Base-by-base conservation (phyloP, 92 coral and sea anemone species). In the Epizoanthus rinbou region DNA sequence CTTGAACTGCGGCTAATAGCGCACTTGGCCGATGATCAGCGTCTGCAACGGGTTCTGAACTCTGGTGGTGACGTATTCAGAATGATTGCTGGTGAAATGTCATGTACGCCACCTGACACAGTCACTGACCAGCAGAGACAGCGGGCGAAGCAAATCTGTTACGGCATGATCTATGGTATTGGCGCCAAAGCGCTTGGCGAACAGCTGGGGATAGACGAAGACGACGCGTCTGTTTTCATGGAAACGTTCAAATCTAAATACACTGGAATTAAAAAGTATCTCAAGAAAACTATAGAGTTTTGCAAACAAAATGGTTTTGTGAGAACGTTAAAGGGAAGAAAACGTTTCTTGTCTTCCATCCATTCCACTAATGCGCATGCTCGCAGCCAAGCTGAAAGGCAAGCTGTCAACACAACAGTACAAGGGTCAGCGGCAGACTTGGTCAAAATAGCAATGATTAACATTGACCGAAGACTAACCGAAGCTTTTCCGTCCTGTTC, bases 401-500 rank as follows among this genome's bases (percentile, higher is more conserved):
- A 97, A 68, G 99, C 99, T 3, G 99, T 97, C 64, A 97, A 97
- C 83, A 97, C 99, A 52, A 97, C 98, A 8, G 93, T 97, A 15
- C 99, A 97, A 89, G 98, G 99, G 79, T 97, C 99, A 76, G 99
- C 99, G 82, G 98, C 99, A 57, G 99, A 97, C 80, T 79, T 97
- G 54, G 99, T 97, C 4, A 97, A 97, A 47, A 86, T 86, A 68
- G 99, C 99, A 72, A 97, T 97, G 99, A 81, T 90, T 14, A 97
- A 92, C 85, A 92, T 97, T 79, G 99, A 97, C 86, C 87, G 78
- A 52, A 88, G 85, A 81, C 80, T 97, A 41, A 72, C 90, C 81
- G 79, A 85, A 56, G 86, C 69, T 56, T 97, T 88, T 75, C 91
- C 98, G 80, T 33, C 87, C 71, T 94, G 93, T 70, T 85, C 81